Percentiles rank a stretch among this genome's conserved stretches.
Evolutionary conservation across 2,888 invertebrate species (phyloP).

Genomic region (Cheilosia vulpina): DNA sequence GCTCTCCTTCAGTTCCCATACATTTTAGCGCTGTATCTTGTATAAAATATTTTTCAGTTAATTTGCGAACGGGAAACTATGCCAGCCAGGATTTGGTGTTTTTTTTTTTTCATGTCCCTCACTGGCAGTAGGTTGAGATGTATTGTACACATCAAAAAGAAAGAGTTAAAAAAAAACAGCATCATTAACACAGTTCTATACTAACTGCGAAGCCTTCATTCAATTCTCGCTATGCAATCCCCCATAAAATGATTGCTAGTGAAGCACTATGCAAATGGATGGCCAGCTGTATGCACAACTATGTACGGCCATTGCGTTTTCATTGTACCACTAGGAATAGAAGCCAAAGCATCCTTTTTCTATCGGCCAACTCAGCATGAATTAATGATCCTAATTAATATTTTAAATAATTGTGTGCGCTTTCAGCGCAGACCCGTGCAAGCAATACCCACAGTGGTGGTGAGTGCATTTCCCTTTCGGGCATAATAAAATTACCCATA

Average conservation of each 20-base stretch:
- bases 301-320: neutral
- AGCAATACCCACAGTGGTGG: constrained; percentile 2
- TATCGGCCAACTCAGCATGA: constrained; percentile 36
- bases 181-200: no score
- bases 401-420: constrained; percentile 63
- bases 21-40: no score
- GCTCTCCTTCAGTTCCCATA: no score
- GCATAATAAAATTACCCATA: constrained; percentile 72
- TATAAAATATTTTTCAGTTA: no score
- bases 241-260: neutral
- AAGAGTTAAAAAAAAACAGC: no score
- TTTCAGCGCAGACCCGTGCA: constrained; percentile 24
- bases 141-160: no score
- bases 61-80: no score
- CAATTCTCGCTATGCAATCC: no score
- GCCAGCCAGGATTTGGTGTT: no score
- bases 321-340: constrained; percentile 11
- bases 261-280: neutral
- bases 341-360: constrained; percentile 38
- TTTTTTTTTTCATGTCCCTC: no score
- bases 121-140: no score
- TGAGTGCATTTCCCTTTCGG: constrained; percentile 53
- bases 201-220: no score
- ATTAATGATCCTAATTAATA: constrained; percentile 66
- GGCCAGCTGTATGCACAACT: neutral